phyloP scores from a whole-genome alignment of 2,797 vertebrate genomes.

The Chelidonichthys spinosus region DNA sequence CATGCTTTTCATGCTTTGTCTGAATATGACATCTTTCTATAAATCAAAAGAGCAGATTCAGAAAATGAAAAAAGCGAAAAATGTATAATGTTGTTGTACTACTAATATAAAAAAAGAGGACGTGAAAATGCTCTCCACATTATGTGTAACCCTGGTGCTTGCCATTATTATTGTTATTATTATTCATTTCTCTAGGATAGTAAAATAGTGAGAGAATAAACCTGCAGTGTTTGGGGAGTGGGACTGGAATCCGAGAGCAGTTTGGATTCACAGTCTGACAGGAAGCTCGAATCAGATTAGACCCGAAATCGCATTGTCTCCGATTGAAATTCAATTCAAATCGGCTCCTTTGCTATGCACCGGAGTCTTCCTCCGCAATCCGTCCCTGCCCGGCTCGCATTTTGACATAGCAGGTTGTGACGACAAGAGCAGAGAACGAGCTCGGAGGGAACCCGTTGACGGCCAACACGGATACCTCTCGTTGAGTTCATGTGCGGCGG shows the following conservation, averaged over 20 bases:
- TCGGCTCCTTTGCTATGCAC: conserved; percentile 3
- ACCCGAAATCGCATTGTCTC: conserved; percentile 26
- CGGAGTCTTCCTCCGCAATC: neutral
- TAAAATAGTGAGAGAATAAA: conserved; percentile 2
- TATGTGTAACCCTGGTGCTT: too few species aligned
- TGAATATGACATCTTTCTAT: neutral
- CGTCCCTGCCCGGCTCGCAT: neutral
- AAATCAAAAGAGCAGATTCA: neutral
- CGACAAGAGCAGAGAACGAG: conserved; percentile 31
- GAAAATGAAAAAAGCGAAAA: too few species aligned
- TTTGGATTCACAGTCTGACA: neutral
- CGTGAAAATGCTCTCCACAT: too few species aligned
- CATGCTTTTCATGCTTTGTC: neutral
- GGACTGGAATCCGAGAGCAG: neutral
- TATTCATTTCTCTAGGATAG: too few species aligned
- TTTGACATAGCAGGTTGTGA: conserved; percentile 33
- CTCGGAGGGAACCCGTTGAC: conserved; percentile 33
- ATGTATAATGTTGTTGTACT: too few species aligned
- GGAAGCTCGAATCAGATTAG: conserved; percentile 25
- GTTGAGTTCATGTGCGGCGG: conserved; percentile 47
- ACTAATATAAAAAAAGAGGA: too few species aligned
- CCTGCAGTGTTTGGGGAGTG: neutral
- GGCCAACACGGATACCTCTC: conserved; percentile 21
- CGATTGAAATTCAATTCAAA: conserved; percentile 14
- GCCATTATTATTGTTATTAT: too few species aligned